Evolutionary conservation across 2,888 invertebrate genomes (phyloP).

Genomic region (Acrocyrtus sp.): DNA sequence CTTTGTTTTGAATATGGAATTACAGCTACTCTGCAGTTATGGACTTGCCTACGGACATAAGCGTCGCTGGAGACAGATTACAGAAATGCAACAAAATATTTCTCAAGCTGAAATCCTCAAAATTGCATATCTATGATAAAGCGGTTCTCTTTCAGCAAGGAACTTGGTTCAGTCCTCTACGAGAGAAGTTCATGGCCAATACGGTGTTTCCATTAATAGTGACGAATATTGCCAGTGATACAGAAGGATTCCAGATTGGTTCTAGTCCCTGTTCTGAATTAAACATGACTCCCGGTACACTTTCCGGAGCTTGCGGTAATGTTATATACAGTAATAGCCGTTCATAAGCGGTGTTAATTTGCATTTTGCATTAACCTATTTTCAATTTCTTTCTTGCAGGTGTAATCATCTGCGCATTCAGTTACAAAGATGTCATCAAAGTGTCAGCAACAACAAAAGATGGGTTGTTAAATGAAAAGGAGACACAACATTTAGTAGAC

Average conservation of each 20-base stretch:
- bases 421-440: background rate
- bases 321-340: too few relatives aligned
- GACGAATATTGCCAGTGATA: slow-evolving; percentile 38
- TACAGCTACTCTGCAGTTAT: slow-evolving; percentile 19
- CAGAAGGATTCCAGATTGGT: slow-evolving; percentile 32
- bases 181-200: slow-evolving; percentile 18
- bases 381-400: too few relatives aligned
- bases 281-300: slow-evolving; percentile 29
- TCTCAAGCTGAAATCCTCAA: slow-evolving; percentile 12
- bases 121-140: slow-evolving; percentile 28
- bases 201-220: slow-evolving; percentile 24
- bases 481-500: background rate
- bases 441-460: background rate
- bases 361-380: too few relatives aligned
- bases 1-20: background rate
- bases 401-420: background rate
- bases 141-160: slow-evolving; percentile 18
- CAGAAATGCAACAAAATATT: slow-evolving; percentile 24
- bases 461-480: background rate
- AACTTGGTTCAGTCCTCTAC: slow-evolving; percentile 33
- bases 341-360: too few relatives aligned
- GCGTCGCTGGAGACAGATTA: slow-evolving; percentile 7
- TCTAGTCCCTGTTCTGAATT: slow-evolving; percentile 11
- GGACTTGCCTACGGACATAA: slow-evolving; percentile 9
- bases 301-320: slow-evolving; percentile 15